Percentiles rank a stretch among this genome's conserved stretches.
These are phyloP conservation scores for Menidia beryllina DNA, from an alignment of 2,113 vertebrate species.

Conservation along the genomic window DNA sequence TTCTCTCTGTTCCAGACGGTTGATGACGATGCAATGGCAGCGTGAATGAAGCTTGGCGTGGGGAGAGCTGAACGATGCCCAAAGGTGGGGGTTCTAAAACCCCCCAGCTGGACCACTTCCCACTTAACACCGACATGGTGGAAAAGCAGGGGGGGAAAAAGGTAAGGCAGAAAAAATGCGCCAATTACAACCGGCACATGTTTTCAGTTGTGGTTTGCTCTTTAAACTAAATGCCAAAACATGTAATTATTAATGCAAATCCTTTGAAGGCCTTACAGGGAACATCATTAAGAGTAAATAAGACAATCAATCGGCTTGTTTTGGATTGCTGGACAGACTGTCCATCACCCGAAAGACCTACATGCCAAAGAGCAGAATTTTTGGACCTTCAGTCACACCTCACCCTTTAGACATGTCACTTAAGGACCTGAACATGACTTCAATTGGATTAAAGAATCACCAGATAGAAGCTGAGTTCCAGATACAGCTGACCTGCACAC, in stretches of 20 bases:
- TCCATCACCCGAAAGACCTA: conserved; percentile 5
- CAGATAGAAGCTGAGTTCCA: not conserved
- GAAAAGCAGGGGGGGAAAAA: conserved; percentile 99
- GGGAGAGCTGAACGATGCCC: conserved; percentile 99
- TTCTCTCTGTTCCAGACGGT: conserved; percentile 86
- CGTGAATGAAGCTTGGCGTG: conserved; percentile 97
- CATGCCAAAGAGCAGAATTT: not conserved
- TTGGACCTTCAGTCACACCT: not conserved
- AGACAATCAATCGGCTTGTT: not conserved
- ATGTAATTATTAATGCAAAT: too few species aligned
- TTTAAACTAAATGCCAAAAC: not conserved
- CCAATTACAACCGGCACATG: not conserved
- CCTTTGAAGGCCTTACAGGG: not conserved
- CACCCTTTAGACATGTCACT: not conserved
- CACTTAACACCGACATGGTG: conserved; percentile 99
- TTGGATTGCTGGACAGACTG: conserved; percentile 1
- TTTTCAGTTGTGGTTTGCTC: conserved; percentile 5
- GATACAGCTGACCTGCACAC: not conserved
- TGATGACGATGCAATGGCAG: conserved; percentile 96
- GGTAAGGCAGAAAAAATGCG: conserved; percentile 78
- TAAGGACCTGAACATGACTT: conserved; percentile 5
- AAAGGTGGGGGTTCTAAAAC: conserved; percentile 99
- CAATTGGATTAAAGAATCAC: conserved; percentile 19
- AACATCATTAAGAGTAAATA: conserved; percentile 9
- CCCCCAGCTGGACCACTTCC: conserved; percentile 96